Percentiles rank a stretch among this genome's conserved stretches.
Conservation (phyloP, 2,797 vertebrate species). For the Sandelia bainsii region DNA sequence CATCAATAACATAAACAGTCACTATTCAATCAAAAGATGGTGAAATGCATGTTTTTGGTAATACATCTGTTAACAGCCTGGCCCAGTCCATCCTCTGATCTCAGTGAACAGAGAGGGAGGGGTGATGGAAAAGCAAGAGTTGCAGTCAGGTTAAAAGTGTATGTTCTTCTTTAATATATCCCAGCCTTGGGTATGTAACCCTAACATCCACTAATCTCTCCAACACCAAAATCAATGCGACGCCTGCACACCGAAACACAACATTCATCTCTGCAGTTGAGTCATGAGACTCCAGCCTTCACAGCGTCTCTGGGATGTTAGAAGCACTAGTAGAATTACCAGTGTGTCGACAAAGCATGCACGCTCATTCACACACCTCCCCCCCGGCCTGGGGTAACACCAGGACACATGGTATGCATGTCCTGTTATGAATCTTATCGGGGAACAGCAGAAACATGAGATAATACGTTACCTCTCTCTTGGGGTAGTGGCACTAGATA, state of each 20-base stretch:
- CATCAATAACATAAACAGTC: conserved; percentile 13
- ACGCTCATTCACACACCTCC: conserved; percentile 39
- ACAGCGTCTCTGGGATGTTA: conserved; percentile 73
- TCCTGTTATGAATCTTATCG: conserved; percentile 49
- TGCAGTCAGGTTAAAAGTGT: conserved; percentile 44
- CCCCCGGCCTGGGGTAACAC: conserved; percentile 34
- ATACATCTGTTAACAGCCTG: conserved; percentile 40
- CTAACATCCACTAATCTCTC: conserved; percentile 76
- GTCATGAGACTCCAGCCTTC: conserved; percentile 60
- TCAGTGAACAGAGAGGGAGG: conserved; percentile 15
- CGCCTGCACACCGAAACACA: conserved; percentile 68
- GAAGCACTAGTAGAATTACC: conserved; percentile 69
- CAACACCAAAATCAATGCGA: conserved; percentile 79
- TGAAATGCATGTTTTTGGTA: conserved; percentile 23
- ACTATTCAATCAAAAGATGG: conserved; percentile 31
- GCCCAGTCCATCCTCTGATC: conserved; percentile 44
- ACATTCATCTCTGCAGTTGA: conserved; percentile 59
- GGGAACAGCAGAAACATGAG: conserved; percentile 37
- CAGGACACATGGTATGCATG: conserved; percentile 44
- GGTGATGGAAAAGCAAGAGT: conserved; percentile 25
- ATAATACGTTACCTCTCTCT: conserved; percentile 28
- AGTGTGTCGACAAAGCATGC: conserved; percentile 52
- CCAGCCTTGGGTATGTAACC: conserved; percentile 56
- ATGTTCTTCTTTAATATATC: conserved; percentile 67
- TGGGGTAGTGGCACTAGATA: conserved; percentile 3